Evolutionary conservation across 2,888 invertebrate species (phyloP), one percentile per base, ranked within the genome.

Genomic region (Fissipunctia ypsillon): DNA sequence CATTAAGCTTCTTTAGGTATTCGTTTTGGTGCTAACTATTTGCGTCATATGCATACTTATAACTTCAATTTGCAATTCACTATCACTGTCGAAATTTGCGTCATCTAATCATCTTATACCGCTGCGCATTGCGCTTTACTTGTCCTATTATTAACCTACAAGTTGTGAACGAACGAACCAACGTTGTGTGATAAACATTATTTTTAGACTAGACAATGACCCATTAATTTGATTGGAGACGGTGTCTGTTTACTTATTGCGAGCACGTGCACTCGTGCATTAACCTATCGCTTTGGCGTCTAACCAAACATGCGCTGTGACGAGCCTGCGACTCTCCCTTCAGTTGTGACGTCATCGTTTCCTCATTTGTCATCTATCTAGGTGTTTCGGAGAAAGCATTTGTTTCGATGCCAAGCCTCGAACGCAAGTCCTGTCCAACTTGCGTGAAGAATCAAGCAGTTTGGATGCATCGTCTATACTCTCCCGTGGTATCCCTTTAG

Each of bases 211-310:
- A 80, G 63, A 91, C 89, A 91, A 91, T 89, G 88, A 69, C 74
- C 83, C 83, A 88, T 88, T 83, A 79, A 54, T 81, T 67, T 66
- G 56, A 69, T 83, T 56, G 48, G 52, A 68, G 66, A 52, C 72
- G 45, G 48, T 64, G 31, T 50, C 67, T 80, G 71, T 63, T 80
- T 76, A 64, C 35, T 75, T 69, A 85, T 69, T 69, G 69, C 70
- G 69, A 73, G 82, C 93, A 93, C 93, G 92, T 92, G 93, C 84
- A 89, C 89, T 91, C 90, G 93, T 89, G 78, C 93, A 90, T 88
- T 93, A 89, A 92, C 93, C 93, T 78, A 77, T 75, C 75, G 71
- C 87, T 81, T 91, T 94, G 94, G 94, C 91, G 66, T n/a, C 54
- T 65, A 31, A 80, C 93, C 93, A 93, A 91, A 90, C 90, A 90